Evolutionary conservation across 2,888 invertebrate species (phyloP), one percentile per base, ranked within the genome.

Genomic region (Pristionchus fissidentatus): DNA sequence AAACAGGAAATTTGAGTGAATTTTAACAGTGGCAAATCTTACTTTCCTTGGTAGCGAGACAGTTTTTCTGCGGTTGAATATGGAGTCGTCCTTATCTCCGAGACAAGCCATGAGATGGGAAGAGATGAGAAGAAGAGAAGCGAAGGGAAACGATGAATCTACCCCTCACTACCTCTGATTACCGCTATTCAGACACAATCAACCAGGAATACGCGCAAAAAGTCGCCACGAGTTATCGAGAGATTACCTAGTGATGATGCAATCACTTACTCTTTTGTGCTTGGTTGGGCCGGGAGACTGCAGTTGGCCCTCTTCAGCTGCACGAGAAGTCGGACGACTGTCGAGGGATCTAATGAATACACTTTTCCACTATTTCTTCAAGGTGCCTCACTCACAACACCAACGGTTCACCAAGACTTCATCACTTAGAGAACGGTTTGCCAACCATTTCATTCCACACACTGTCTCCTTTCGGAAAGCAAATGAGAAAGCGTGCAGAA

Each of bases 241-340:
- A 35, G 46, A 43, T 43, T 29, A 19, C 8, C 46, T 46, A 32
- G 49, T 49, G 49, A 75, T 49, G 22, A 75, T 49, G 10, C 3
- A n/a, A n/a, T n/a, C 41, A 32, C 79, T n/a, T 19, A 79, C 79
- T 41, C 79, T 15, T 46, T 81, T 81, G n/a, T 62, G 60, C 32
- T 81, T 81, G 29, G 62, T 81, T 10, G 60, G 62, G 43, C 80
- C 80, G 26, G 80, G 80, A 29, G 80, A 81, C n/a, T 81, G 80
- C 10, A 52, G 19, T 43, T 41, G 41, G 2, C 80, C 80, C 32
- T 81, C 80, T 46, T 81, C 80, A 29, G 80, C 80, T n/a, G 46
- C 52, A 19, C 80, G 80, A 4, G 80, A 81, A 10, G 80, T 81
- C 1, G 80, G 80, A 46, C 80, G 80, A 81, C 80, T 81, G 22